phyloP scores from a whole-genome alignment of 2,113 vertebrate species.

The Elanoides forficatus region DNA sequence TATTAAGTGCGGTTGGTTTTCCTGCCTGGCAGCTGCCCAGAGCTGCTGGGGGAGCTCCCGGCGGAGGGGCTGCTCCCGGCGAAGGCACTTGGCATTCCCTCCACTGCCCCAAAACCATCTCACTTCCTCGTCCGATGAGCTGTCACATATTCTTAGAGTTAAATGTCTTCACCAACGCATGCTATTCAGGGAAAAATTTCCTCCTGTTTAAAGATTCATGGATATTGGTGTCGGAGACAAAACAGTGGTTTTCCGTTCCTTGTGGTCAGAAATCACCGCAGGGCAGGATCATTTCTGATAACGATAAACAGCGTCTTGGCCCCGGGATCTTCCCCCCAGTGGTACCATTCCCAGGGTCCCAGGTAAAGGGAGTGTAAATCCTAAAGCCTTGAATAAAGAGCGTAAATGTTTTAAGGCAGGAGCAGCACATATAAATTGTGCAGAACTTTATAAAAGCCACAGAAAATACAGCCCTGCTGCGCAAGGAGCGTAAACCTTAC shows the following conservation, averaged over 20 bases:
- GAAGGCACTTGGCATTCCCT: neutral
- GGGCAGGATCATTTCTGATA: neutral
- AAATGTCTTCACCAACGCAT: neutral
- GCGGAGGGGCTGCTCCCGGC: neutral
- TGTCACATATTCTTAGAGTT: constrained; percentile 54
- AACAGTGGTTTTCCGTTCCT: neutral
- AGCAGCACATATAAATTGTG: constrained; percentile 4
- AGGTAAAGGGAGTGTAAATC: neutral
- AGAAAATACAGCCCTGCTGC: constrained; percentile 36
- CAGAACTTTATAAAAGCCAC: constrained; percentile 23
- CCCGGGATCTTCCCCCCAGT: neutral
- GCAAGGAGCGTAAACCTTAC: neutral
- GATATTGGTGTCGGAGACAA: neutral
- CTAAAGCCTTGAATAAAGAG: neutral
- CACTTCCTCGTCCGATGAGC: neutral
- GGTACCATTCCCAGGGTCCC: neutral
- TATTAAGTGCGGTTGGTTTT: neutral
- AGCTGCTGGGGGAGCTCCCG: neutral
- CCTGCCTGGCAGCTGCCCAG: neutral
- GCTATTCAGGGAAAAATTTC: neutral
- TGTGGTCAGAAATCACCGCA: neutral
- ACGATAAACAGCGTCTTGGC: neutral
- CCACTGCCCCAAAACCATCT: neutral
- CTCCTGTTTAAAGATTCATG: constrained; percentile 56
- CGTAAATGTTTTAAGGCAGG: neutral